Evolutionary conservation across 2,888 invertebrate genomes (phyloP), one percentile per base, ranked within the genome.

Genomic region (Lithosia quadra): DNA sequence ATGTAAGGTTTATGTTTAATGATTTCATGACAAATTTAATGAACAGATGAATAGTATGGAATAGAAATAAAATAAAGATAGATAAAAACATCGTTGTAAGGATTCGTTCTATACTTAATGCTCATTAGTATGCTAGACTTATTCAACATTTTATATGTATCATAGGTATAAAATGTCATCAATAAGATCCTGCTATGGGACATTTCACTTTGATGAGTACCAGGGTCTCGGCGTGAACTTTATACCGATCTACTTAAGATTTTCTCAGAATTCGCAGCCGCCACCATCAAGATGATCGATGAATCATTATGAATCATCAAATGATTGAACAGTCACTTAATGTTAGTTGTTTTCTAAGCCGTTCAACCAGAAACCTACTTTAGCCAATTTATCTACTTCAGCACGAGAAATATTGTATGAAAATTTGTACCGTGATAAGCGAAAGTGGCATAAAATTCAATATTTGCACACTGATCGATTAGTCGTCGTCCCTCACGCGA

Each of bases 391-490:
- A 84, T 80, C 75, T 71, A 76, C 76, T 55, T 63, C 21, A 62
- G 21, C 21, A 58, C 82, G 71, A 82, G 79, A 85, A 85, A 81
- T 79, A 53, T 60, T 76, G 76, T 78, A 74, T 58, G 33, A 33
- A 63, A 55, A 33, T 53, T 18, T 24, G 34, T 34, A 22, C 68
- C 68, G 76, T 86, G 88, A 87, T 86, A 86, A 88, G 90, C 86
- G 91, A 91, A 90, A 91, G 91, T 90, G 74, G 81, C 77, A 78
- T 82, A 80, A 85, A 85, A 86, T 86, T 83, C 80, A 81, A 76
- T 83, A 81, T 85, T 88, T 86, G 83, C 83, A 81, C 79, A 84
- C 78, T 84, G 88, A 87, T 86, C 77, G 82, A 82, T 85, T 83
- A 83, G 81, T 85, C 49, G 81, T 85, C 49, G 49, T 85, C 80